Base-by-base conservation (phyloP, 1,140 invertebrate genomes). In the Odontomachus brunneus region DNA sequence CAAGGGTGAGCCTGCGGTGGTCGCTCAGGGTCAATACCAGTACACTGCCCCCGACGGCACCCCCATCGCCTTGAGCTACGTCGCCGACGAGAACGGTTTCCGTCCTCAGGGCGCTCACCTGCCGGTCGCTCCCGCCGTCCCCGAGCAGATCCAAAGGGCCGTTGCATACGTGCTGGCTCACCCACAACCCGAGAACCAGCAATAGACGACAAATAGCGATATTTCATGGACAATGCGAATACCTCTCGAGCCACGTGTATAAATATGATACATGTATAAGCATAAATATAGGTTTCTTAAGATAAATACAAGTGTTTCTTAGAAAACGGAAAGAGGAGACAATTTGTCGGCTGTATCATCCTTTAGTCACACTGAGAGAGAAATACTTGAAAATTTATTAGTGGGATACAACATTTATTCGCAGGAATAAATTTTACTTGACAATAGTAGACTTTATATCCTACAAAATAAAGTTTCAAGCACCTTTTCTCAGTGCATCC, bases 11-110 rank as follows among this genome's bases (percentile, higher is more conserved):
- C 89, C 91, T 11, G 93, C 94, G 19, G 84, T 93, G 3, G 88
- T 95, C 2, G 92, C 91, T 12, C 95, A 96, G 59, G 94, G 95
- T 17, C 73, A 90, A 1, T 95, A 91, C 90, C 88, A 92, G n/a
- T 96, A 96, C 91, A 95, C 94, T n/a, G 94, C 94, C 57, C 94
- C 95, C 5, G 95, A 96, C 59, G 96, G 96, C 5, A 93, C 93
- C 5, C 90, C 92, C 15, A 92, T 95, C 51, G 81, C 88, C 0
- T 86, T 96, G 0, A 89, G 83, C 4, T 96, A 96, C 91, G 89
- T 93, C 57, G 95, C 96, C 53, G 95, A 96, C 84, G 92, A 96
- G 67, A 94, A 94, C 65, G 95, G 95, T 26, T 96, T 95, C 93
- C 95, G 95, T 19, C 93, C 95, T 2, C 91, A 94, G 78, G 95